Percentiles rank a stretch among this genome's conserved stretches.
Evolutionary conservation across 2,797 vertebrate species (phyloP).

Genomic region (Lindbergichthys nudifrons): DNA sequence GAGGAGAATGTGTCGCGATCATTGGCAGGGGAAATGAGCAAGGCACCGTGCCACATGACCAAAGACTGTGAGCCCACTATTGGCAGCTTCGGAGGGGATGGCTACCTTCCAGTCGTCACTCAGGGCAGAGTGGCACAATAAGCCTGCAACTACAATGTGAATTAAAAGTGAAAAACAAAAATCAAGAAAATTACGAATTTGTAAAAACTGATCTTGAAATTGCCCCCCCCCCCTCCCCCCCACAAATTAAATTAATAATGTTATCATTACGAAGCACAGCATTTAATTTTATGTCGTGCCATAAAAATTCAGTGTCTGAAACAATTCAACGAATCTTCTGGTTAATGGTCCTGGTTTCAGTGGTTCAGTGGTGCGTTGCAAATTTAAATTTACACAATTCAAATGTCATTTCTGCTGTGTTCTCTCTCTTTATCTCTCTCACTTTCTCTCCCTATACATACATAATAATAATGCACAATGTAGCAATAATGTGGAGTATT

Average conservation of each 20-base stretch:
- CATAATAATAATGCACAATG: not conserved
- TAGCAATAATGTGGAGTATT: not conserved
- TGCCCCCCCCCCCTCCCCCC: slow-evolving; percentile 6
- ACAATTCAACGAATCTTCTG: slow-evolving; percentile 40
- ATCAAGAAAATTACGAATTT: slow-evolving; percentile 45
- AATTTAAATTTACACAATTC: slow-evolving; percentile 45
- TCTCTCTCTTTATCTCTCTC: not conserved
- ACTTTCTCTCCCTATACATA: no score
- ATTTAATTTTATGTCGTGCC: slow-evolving; percentile 35
- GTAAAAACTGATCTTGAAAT: slow-evolving; percentile 39
- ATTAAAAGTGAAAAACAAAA: slow-evolving; percentile 8
- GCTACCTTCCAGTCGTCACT: slow-evolving; percentile 73
- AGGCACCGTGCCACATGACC: slow-evolving; percentile 79
- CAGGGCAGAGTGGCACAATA: slow-evolving; percentile 53
- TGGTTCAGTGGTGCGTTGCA: slow-evolving; percentile 16
- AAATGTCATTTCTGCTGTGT: slow-evolving; percentile 7
- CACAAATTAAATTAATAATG: slow-evolving; percentile 27
- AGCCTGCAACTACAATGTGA: slow-evolving; percentile 44
- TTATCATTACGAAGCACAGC: slow-evolving; percentile 18
- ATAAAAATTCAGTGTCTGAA: slow-evolving; percentile 49
- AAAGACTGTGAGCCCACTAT: slow-evolving; percentile 75
- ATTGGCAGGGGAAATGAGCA: slow-evolving; percentile 72
- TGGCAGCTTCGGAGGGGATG: slow-evolving; percentile 73
- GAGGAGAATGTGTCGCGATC: slow-evolving; percentile 72
- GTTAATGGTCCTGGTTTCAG: slow-evolving; percentile 33